Conservation (phyloP, 2,888 invertebrate species). For the Lepidochitona cinerea region DNA sequence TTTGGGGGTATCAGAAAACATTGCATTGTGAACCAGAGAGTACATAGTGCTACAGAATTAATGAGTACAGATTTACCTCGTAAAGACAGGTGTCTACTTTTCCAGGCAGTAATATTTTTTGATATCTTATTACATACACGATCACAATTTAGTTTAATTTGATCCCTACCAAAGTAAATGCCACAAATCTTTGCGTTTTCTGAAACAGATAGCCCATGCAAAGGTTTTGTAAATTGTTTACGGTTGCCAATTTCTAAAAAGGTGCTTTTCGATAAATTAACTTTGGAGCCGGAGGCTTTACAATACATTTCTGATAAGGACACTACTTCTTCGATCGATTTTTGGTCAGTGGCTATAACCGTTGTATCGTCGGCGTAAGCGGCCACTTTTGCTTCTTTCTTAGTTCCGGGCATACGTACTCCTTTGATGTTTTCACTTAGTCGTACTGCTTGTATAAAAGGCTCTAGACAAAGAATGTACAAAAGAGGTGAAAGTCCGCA, state of each 20-base stretch:
- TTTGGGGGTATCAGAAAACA: neutral
- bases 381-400: constrained; percentile 5
- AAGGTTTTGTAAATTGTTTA: constrained; percentile 2
- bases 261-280: constrained; percentile 26
- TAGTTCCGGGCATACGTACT: constrained; percentile 18
- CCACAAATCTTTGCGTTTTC: neutral
- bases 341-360: constrained; percentile 6
- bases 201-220: neutral
- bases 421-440: constrained; percentile 11
- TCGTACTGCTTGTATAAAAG: neutral
- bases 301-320: constrained; percentile 4
- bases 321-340: neutral
- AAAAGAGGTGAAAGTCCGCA: neutral
- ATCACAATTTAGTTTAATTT: neutral
- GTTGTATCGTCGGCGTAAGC: constrained; percentile 18
- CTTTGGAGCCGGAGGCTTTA: constrained; percentile 25
- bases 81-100: neutral
- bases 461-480: neutral
- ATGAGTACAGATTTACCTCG: neutral
- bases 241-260: constrained; percentile 27
- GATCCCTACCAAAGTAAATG: neutral
- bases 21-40: neutral
- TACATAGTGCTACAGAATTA: neutral
- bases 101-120: neutral
- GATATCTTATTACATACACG: neutral